Evolutionary conservation across 2,888 invertebrate species (phyloP), one percentile per base, ranked within the genome.

Genomic region (Lasiommata megera): DNA sequence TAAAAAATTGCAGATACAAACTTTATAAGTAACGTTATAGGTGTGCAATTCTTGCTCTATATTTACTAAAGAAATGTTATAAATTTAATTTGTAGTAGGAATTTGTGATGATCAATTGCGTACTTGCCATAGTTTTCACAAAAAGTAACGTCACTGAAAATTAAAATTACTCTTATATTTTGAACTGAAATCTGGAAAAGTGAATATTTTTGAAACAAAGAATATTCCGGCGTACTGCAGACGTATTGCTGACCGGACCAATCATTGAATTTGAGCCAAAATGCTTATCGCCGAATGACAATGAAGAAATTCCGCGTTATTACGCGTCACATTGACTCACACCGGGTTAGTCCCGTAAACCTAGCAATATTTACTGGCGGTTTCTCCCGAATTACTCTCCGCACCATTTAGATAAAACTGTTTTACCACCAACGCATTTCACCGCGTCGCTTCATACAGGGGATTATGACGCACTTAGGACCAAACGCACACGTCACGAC

Each of bases 231-330:
- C 46, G 31, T 16, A 12, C 28, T 8, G 9, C 9, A 31, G 16
- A n/a, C 38, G 38, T 28, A 11, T 17, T 16, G 37, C n/a, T 41
- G 40, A 47, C 50, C 58, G 62, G 62, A 67, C 65, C 68, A 62
- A 76, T 71, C 73, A 70, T 82, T 82, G 84, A 81, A 76, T 65
- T 54, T 62, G 61, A 67, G 81, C 83, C 83, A 84, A 79, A 72
- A 73, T 67, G 67, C 62, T 68, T 68, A 71, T 61, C 59, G 65
- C 54, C 44, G 63, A 63, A 64, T 73, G 73, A 80, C 79, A 82
- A 79, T 75, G 74, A 74, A 76, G 73, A 78, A 75, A 77, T 77
- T 78, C 74, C 72, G 48, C 50, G 55, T 57, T 58, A 66, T 60
- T 55, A 58, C 68, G 23, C 11, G 23, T 28, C 70, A 67, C 66